Evolutionary conservation across 2,888 invertebrate genomes (phyloP).

Genomic region (Pimpla rufipes): DNA sequence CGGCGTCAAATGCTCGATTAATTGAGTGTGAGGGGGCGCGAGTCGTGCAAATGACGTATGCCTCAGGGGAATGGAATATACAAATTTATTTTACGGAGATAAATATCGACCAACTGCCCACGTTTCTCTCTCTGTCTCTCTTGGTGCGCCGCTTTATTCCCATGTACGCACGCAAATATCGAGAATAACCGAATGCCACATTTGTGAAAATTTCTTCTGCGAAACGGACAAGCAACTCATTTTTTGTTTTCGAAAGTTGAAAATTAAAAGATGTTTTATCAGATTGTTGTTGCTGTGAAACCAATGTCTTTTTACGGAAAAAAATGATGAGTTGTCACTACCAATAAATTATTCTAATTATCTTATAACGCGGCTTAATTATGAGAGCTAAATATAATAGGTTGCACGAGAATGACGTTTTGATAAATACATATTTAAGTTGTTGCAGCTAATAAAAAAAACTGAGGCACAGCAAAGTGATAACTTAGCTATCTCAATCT

Average conservation of each 20-base stretch:
- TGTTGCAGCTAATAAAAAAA: no score
- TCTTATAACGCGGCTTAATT: no score
- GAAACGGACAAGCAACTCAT: not conserved
- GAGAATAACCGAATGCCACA: not conserved
- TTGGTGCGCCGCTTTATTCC: constrained; percentile 8
- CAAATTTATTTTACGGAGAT: constrained; percentile 52
- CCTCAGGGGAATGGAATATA: constrained; percentile 54
- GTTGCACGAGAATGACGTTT: no score
- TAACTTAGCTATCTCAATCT: no score
- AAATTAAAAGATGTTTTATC: not conserved
- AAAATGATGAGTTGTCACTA: no score
- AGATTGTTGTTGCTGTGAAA: not conserved
- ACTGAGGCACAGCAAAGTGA: no score
- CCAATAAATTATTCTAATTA: no score
- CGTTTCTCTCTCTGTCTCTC: not conserved
- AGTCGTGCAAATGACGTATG: constrained; percentile 57
- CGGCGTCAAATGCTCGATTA: constrained; percentile 34
- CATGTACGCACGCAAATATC: constrained; percentile 12
- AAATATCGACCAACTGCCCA: constrained; percentile 32
- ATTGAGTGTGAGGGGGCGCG: constrained; percentile 23
- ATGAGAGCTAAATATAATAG: no score
- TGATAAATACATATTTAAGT: no score
- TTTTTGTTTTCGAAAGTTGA: not conserved
- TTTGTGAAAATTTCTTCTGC: not conserved
- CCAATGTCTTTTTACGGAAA: not conserved